A percentile compares a stretch with the other conserved stretches of the same genome.
These are phyloP conservation scores for Strix aluco DNA, from an alignment of 2,113 vertebrate species.

Conservation along the genomic window DNA sequence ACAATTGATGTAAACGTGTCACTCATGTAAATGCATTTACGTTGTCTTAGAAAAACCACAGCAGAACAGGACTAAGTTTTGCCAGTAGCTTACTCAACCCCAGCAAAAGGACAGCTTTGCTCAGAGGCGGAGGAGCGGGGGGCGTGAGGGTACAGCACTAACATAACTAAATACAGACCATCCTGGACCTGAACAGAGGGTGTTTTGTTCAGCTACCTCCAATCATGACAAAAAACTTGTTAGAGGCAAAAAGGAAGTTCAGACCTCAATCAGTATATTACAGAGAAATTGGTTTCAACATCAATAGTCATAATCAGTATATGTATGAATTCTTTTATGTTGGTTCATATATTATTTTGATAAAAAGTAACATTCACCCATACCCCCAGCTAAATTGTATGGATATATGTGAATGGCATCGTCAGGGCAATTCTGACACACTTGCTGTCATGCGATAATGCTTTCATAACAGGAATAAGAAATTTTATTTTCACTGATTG, in stretches of 20 bases:
- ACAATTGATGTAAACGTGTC: not conserved
- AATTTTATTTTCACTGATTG: not conserved
- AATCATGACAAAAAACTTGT: not conserved
- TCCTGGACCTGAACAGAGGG: not conserved
- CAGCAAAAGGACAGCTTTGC: not conserved
- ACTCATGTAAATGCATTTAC: not conserved
- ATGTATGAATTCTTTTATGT: not conserved
- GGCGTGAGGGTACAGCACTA: not conserved
- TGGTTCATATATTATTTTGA: not conserved
- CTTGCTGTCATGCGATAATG: not conserved
- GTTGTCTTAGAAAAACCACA: not conserved
- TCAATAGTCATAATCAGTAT: not conserved
- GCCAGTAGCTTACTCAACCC: not conserved
- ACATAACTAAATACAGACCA: not conserved
- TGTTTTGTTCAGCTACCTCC: not conserved
- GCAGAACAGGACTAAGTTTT: not conserved
- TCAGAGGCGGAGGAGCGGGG: not conserved
- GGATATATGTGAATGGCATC: not conserved
- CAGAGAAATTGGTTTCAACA: not conserved
- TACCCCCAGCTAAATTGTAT: not conserved
- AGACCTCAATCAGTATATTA: not conserved
- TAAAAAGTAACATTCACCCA: not conserved
- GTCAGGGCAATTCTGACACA: not conserved
- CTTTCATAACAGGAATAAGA: not conserved
- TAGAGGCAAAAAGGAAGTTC: not conserved